phyloP scores from a whole-genome alignment of 2,888 invertebrate species.

The Aelia acuminata region DNA sequence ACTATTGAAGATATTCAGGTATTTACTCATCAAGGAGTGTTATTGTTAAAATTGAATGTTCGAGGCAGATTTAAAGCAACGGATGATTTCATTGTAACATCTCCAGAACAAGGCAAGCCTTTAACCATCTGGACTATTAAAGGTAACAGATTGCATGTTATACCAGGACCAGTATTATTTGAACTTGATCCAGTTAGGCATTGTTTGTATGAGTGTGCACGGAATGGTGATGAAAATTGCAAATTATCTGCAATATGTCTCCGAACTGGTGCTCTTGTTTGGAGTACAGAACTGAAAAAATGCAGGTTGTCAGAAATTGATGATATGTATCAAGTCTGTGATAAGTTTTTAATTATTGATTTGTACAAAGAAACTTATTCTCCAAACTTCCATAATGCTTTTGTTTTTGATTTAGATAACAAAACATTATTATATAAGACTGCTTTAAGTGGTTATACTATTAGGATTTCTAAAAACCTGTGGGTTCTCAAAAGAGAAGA shows the following conservation, averaged over 20 bases:
- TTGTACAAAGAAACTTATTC: conserved; percentile 6
- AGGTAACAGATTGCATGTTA: not conserved
- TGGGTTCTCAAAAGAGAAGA: conserved; percentile 52
- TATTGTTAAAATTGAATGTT: not conserved
- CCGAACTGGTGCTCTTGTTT: not conserved
- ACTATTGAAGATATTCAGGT: not conserved
- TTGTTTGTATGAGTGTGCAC: not conserved
- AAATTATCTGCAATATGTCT: conserved; percentile 43
- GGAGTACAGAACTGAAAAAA: conserved; percentile 6
- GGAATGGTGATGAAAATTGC: not conserved
- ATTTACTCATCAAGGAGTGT: not conserved
- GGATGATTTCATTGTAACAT: conserved; percentile 50
- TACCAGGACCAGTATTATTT: not conserved
- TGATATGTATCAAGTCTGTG: conserved; percentile 51
- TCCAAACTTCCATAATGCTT: conserved; percentile 28
- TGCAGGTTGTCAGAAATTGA: not conserved
- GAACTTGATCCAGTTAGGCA: conserved; percentile 43
- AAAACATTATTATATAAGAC: conserved; percentile 38
- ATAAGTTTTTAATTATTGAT: conserved; percentile 50
- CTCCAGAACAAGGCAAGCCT: not conserved
- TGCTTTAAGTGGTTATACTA: conserved; percentile 21
- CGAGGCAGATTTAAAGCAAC: conserved; percentile 9
- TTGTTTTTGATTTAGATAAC: conserved; percentile 38
- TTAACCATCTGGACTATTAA: conserved; percentile 46
- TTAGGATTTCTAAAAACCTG: conserved; percentile 17